Percentiles rank a stretch among this genome's conserved stretches.
Evolutionary conservation across 2,113 vertebrate genomes (phyloP).

Genomic region (Centropus unirufus): DNA sequence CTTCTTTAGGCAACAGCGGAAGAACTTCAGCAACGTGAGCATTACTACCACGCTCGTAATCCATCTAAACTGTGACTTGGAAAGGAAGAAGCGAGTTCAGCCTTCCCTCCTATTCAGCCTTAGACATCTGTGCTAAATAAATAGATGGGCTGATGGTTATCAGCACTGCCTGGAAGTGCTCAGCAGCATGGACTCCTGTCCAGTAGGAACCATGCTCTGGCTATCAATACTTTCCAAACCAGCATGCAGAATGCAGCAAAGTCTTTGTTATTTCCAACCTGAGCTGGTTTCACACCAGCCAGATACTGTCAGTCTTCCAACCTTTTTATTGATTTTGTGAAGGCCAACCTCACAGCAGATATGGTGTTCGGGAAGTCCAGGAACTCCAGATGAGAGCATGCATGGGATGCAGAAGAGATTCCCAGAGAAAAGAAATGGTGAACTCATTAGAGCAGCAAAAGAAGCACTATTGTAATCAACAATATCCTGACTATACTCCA

Average conservation of each 20-base stretch:
- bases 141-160: background rate
- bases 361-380: background rate
- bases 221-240: background rate
- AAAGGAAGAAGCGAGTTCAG: background rate
- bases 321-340: background rate
- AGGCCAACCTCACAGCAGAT: background rate
- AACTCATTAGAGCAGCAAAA: background rate
- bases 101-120: background rate
- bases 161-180: background rate
- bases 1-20: background rate
- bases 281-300: background rate
- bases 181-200: background rate
- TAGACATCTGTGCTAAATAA: background rate
- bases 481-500: background rate
- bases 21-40: background rate
- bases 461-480: background rate
- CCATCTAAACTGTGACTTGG: background rate
- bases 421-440: background rate
- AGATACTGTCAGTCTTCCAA: background rate
- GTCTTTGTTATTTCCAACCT: background rate
- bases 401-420: background rate
- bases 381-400: background rate
- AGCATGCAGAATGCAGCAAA: background rate
- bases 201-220: background rate
- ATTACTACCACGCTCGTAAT: background rate